These are phyloP conservation scores for Epinotia nisella DNA, from an alignment of 2,888 invertebrate species.

Conservation along the genomic window DNA sequence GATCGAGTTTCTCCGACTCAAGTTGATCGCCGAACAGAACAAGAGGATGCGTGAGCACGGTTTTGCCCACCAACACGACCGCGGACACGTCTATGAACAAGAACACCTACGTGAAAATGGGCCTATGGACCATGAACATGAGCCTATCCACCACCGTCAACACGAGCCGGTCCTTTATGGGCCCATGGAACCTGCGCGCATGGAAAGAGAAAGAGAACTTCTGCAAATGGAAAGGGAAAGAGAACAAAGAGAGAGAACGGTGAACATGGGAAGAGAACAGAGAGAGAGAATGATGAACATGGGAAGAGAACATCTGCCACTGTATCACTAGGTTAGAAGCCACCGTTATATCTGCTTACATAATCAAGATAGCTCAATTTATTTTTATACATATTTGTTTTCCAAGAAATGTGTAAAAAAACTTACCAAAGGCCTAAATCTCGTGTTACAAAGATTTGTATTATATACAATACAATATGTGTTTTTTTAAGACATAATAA, in stretches of 20 bases:
- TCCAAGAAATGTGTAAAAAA: no score
- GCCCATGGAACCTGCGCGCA: not conserved
- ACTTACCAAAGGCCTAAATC: no score
- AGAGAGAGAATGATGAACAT: not conserved
- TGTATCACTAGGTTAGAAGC: not conserved
- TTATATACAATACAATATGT: no score
- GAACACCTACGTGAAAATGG: not conserved
- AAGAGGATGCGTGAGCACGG: slow-evolving; percentile 7
- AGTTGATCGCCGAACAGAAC: slow-evolving; percentile 57
- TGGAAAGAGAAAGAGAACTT: not conserved
- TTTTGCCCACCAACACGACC: not conserved
- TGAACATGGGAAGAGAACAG: not conserved
- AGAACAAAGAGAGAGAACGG: no score
- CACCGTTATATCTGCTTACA: not conserved
- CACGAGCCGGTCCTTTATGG: no score
- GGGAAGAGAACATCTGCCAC: not conserved
- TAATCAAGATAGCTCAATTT: not conserved
- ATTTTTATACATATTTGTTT: not conserved
- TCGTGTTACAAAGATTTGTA: no score
- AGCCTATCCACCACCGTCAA: not conserved
- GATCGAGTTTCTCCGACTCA: slow-evolving; percentile 67
- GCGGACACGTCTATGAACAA: not conserved
- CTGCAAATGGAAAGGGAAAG: no score
- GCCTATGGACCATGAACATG: not conserved
- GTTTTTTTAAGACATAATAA: no score